Evolutionary conservation across 1,140 invertebrate species (phyloP).

Genomic region (Pseudomyrmex gracilis): DNA sequence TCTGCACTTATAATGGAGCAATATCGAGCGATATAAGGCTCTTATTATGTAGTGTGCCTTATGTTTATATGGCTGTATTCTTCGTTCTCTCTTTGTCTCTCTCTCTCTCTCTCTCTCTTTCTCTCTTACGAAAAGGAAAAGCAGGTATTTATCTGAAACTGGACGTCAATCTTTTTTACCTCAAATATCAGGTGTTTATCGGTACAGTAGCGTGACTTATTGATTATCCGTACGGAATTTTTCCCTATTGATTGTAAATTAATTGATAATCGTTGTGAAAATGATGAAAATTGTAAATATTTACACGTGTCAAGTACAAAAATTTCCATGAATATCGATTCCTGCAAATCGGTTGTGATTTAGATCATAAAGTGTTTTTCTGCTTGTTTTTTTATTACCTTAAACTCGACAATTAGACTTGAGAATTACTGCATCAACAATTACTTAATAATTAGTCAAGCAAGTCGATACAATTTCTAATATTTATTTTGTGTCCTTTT

Average conservation of each 20-base stretch:
- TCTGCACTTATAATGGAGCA: constrained; percentile 6
- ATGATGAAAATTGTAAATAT: too few relatives aligned
- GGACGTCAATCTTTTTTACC: background rate
- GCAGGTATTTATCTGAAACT: background rate
- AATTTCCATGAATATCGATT: background rate
- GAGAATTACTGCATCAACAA: background rate
- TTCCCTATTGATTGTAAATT: background rate
- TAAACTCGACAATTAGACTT: background rate
- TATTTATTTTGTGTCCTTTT: background rate
- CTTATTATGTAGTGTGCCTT: too few relatives aligned
- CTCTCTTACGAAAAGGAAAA: background rate
- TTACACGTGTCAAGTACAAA: background rate
- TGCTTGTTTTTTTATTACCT: background rate
- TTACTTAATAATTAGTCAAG: background rate
- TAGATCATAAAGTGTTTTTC: background rate
- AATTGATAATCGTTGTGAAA: background rate
- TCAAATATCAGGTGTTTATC: background rate
- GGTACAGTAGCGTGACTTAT: background rate
- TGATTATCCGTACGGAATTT: background rate
- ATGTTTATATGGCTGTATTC: too few relatives aligned
- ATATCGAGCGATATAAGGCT: background rate
- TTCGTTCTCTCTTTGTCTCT: too few relatives aligned
- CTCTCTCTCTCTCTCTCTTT: too few relatives aligned
- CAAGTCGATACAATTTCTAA: background rate
- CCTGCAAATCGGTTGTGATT: background rate